phyloP scores from a whole-genome alignment of 2,113 vertebrate genomes.

The Chaenocephalus aceratus region DNA sequence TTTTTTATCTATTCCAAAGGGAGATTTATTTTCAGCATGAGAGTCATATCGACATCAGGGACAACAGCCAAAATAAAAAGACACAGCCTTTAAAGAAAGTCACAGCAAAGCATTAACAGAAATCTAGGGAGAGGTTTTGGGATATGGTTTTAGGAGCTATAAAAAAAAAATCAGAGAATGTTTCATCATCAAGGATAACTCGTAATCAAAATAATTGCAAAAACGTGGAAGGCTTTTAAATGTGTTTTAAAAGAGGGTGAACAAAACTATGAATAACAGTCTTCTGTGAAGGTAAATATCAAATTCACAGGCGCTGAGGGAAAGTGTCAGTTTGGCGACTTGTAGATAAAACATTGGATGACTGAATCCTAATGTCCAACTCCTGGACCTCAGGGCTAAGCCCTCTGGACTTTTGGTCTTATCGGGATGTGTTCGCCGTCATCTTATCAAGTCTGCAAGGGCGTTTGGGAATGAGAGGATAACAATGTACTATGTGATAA shows the following conservation, averaged over 20 bases:
- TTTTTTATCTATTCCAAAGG: background rate
- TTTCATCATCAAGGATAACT: background rate
- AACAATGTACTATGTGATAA: background rate
- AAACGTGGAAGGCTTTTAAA: background rate
- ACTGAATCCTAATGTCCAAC: background rate
- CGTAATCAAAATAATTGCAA: background rate
- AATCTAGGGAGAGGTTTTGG: background rate
- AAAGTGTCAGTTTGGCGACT: background rate
- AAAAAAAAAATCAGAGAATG: background rate
- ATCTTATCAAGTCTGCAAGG: background rate
- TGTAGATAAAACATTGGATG: background rate
- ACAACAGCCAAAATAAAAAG: constrained; percentile 4
- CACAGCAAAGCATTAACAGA: background rate
- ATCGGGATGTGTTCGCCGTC: background rate
- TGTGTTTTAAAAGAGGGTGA: background rate
- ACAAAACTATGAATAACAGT: background rate
- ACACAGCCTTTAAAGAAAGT: background rate
- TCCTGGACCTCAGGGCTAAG: background rate
- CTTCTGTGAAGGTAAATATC: background rate
- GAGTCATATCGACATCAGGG: background rate
- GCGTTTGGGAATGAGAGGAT: too few species aligned
- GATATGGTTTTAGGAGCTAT: background rate
- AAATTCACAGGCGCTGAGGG: background rate
- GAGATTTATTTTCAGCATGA: background rate
- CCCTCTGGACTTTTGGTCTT: background rate